Evolutionary conservation across 2,888 invertebrate species (phyloP).

Genomic region (Thera obeliscata): DNA sequence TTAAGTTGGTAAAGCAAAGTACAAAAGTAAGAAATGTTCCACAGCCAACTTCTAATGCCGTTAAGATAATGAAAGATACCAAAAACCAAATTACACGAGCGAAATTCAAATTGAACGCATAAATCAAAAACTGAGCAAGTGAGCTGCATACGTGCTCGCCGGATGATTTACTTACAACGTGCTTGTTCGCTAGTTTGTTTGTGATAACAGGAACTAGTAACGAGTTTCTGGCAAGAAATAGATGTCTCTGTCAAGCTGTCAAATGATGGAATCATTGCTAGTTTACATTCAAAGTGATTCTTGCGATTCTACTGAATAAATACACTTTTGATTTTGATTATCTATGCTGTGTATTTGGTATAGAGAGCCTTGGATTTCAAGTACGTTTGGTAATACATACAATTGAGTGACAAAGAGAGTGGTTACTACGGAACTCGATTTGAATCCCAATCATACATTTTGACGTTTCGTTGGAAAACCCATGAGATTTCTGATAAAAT

Average conservation of each 20-base stretch:
- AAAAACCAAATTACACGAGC: slow-evolving; percentile 37
- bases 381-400: no score
- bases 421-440: no score
- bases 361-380: no score
- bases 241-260: slow-evolving; percentile 10
- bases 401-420: no score
- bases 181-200: slow-evolving; percentile 32
- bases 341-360: no score
- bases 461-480: no score
- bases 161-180: slow-evolving; percentile 47
- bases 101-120: slow-evolving; percentile 40
- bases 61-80: slow-evolving; percentile 30
- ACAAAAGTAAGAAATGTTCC: slow-evolving; percentile 3
- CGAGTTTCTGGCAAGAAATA: slow-evolving; percentile 26
- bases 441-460: no score
- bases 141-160: slow-evolving; percentile 40
- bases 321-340: no score
- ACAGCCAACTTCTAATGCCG: slow-evolving; percentile 15
- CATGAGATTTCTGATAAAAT: no score
- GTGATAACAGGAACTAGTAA: slow-evolving; percentile 26
- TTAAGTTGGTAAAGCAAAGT: neutral
- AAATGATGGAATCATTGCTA: slow-evolving; percentile 1
- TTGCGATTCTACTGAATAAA: neutral
- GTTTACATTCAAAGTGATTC: neutral
- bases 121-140: slow-evolving; percentile 42